A percentile compares a stretch with the other conserved stretches of the same genome.
Evolutionary conservation across 2,797 vertebrate genomes (phyloP).

Genomic region (Tamandua tetradactyla): DNA sequence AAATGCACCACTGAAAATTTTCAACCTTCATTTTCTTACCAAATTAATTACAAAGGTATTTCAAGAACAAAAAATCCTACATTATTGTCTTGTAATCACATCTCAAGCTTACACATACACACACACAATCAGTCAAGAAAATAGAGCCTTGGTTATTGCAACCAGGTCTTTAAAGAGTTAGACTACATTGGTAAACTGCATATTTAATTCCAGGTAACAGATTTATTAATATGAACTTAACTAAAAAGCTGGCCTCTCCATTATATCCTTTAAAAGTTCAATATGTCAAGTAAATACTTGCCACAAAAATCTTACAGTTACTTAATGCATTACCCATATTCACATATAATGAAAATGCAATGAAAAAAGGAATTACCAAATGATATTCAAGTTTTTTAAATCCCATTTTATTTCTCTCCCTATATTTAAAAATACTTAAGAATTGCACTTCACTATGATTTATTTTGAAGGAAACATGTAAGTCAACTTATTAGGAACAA

Average conservation of each 20-base stretch:
- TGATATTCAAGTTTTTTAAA: not conserved
- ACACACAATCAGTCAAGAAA: not conserved
- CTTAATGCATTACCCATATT: not conserved
- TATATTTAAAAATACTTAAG: not conserved
- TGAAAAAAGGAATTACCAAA: not conserved
- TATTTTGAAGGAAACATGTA: not conserved
- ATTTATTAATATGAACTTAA: not conserved
- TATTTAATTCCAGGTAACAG: not conserved
- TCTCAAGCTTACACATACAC: not conserved
- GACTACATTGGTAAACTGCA: not conserved
- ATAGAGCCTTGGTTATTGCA: not conserved
- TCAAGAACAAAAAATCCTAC: not conserved
- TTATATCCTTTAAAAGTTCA: conserved; percentile 23
- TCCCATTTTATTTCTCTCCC: not conserved
- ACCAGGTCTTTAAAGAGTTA: not conserved
- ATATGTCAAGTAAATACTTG: not conserved
- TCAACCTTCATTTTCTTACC: not conserved
- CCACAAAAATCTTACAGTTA: not conserved
- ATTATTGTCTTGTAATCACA: too few relatives aligned
- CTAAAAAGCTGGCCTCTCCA: not conserved
- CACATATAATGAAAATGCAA: not conserved
- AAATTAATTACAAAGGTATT: not conserved
- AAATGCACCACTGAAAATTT: not conserved
- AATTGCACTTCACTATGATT: not conserved
- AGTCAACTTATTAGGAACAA: not conserved